These are phyloP conservation scores for Mythimna lalbum DNA, from an alignment of 2,888 invertebrate species.

Conservation along the genomic window DNA sequence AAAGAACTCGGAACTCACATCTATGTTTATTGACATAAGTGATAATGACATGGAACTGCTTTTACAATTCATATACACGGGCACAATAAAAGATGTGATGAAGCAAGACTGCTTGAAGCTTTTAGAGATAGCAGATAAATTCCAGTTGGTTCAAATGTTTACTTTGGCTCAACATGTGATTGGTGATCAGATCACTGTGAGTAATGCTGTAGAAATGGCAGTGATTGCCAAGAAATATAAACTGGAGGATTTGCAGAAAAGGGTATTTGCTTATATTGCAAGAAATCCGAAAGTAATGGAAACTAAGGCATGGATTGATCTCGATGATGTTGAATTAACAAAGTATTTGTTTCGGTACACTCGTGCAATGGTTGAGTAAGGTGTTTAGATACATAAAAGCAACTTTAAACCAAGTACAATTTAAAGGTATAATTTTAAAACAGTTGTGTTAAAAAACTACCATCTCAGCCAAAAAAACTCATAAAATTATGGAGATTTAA, in stretches of 20 bases:
- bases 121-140: slow-evolving; percentile 76
- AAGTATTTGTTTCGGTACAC: slow-evolving; percentile 76
- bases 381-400: slow-evolving; percentile 15
- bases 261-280: slow-evolving; percentile 78
- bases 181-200: slow-evolving; percentile 72
- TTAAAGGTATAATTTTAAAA: slow-evolving; percentile 19
- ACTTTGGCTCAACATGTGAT: slow-evolving; percentile 73
- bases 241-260: slow-evolving; percentile 70
- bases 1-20: slow-evolving; percentile 66
- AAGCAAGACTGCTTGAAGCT: slow-evolving; percentile 75
- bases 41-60: slow-evolving; percentile 80
- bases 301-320: slow-evolving; percentile 77
- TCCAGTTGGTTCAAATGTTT: slow-evolving; percentile 74
- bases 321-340: slow-evolving; percentile 79
- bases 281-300: slow-evolving; percentile 76
- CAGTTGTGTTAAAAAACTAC: slow-evolving; percentile 14
- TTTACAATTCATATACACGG: slow-evolving; percentile 81
- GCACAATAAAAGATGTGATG: slow-evolving; percentile 75
- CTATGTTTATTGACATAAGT: slow-evolving; percentile 71
- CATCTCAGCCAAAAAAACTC: background rate
- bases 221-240: slow-evolving; percentile 78
- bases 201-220: slow-evolving; percentile 81
- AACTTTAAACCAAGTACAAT: slow-evolving; percentile 46
- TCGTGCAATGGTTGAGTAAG: slow-evolving; percentile 52
- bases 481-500: background rate